A percentile compares a stretch with the other conserved stretches of the same genome.
phyloP scores from a whole-genome alignment of 2,113 vertebrate species.

The Actenoides hombroni region DNA sequence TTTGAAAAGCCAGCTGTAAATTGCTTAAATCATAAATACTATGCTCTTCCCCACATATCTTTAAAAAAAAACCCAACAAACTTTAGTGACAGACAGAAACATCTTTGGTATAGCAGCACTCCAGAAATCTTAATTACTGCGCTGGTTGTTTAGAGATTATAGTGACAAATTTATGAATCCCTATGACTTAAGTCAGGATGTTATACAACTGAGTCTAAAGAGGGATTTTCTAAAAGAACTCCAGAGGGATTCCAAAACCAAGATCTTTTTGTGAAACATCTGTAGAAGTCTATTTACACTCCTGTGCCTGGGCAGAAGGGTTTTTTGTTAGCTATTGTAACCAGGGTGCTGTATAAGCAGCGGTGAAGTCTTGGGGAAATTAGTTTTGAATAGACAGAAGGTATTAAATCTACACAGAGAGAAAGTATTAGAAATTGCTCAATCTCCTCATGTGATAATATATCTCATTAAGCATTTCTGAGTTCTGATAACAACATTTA shows the following conservation, averaged over 20 bases:
- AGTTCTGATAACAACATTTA: neutral
- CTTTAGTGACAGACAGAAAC: neutral
- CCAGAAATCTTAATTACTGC: neutral
- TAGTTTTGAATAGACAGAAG: neutral
- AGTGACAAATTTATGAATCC: neutral
- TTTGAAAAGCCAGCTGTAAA: neutral
- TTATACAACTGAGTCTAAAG: neutral
- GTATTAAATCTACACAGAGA: neutral
- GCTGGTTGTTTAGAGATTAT: neutral
- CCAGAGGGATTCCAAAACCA: neutral
- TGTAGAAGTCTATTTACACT: neutral
- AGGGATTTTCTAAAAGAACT: neutral
- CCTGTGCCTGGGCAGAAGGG: neutral
- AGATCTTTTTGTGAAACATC: neutral
- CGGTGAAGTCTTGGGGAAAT: neutral
- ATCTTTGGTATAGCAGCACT: neutral
- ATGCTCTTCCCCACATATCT: neutral
- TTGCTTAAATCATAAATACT: neutral
- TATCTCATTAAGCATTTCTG: neutral
- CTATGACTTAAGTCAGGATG: neutral
- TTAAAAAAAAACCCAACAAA: neutral
- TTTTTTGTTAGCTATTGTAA: neutral
- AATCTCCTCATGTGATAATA: neutral
- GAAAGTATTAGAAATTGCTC: neutral
- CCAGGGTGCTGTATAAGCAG: too few relatives aligned